Conservation (phyloP, 2,113 vertebrate genomes). For the Varanus salvator region DNA sequence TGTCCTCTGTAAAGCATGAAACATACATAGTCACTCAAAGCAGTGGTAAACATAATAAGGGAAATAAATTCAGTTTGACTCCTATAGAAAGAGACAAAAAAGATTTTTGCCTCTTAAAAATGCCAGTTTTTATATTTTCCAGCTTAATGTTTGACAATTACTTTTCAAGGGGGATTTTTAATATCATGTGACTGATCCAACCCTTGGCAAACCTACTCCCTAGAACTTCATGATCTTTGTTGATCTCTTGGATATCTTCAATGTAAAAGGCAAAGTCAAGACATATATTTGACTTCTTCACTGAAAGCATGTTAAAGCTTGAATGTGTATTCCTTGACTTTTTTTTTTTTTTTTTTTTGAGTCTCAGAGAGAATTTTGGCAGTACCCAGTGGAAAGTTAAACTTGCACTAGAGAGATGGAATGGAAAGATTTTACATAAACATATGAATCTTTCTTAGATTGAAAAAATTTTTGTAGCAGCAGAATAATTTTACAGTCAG, state of each 20-base stretch:
- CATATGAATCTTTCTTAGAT: conserved; percentile 49
- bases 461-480: conserved; percentile 42
- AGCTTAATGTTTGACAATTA: conserved; percentile 8
- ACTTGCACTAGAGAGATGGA: conserved; percentile 57
- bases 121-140: conserved; percentile 4
- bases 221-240: conserved; percentile 6
- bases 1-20: neutral
- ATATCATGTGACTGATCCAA: neutral
- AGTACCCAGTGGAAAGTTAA: conserved; percentile 72
- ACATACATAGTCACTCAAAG: neutral
- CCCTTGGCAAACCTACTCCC: neutral
- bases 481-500: conserved; percentile 10
- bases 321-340: conserved; percentile 63
- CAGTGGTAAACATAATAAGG: conserved; percentile 5
- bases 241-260: conserved; percentile 39
- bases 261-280: conserved; percentile 27
- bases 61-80: conserved; percentile 23
- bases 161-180: conserved; percentile 36
- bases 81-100: conserved; percentile 16
- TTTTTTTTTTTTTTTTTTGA: conserved; percentile 35
- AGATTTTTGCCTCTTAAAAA: conserved; percentile 41
- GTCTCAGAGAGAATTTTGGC: conserved; percentile 69
- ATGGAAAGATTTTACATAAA: conserved; percentile 68
- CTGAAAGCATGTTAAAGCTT: conserved; percentile 44
- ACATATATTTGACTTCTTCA: conserved; percentile 18